Conservation (phyloP, 2,797 vertebrate genomes). For the Crypturellus tataupa region DNA sequence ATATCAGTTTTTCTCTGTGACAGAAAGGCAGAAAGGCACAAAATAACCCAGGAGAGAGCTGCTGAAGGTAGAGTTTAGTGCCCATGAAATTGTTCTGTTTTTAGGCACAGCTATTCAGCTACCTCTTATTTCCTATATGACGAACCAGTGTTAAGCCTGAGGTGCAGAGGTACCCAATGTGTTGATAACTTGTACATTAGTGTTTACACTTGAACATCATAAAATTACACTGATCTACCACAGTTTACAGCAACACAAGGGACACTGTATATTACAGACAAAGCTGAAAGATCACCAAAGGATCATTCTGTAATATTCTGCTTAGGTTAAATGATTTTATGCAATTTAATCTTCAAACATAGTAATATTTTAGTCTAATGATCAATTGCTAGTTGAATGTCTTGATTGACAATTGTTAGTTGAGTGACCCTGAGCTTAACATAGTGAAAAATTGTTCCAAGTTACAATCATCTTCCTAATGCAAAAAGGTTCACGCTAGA, state of each 20-base stretch:
- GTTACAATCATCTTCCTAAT: fast-evolving
- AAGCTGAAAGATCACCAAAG: background rate
- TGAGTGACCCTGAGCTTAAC: background rate
- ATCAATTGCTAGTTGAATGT: background rate
- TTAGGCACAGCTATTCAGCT: background rate
- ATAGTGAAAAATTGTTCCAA: background rate
- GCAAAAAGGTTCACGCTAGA: background rate
- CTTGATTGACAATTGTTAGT: background rate
- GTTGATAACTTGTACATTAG: background rate
- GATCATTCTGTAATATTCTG: background rate
- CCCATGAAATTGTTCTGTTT: background rate
- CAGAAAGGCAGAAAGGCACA: background rate
- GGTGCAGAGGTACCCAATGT: background rate
- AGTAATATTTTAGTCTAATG: background rate
- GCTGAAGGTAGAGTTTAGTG: background rate
- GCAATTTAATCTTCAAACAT: background rate
- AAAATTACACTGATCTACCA: background rate
- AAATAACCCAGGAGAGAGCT: background rate
- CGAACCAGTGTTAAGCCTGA: background rate
- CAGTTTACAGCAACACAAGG: background rate
- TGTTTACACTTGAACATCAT: background rate
- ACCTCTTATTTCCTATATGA: background rate
- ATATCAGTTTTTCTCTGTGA: background rate
- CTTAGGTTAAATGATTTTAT: background rate
- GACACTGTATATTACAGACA: background rate